Base-by-base conservation (phyloP, 2,113 vertebrate species). In the Myotis brandtii region DNA sequence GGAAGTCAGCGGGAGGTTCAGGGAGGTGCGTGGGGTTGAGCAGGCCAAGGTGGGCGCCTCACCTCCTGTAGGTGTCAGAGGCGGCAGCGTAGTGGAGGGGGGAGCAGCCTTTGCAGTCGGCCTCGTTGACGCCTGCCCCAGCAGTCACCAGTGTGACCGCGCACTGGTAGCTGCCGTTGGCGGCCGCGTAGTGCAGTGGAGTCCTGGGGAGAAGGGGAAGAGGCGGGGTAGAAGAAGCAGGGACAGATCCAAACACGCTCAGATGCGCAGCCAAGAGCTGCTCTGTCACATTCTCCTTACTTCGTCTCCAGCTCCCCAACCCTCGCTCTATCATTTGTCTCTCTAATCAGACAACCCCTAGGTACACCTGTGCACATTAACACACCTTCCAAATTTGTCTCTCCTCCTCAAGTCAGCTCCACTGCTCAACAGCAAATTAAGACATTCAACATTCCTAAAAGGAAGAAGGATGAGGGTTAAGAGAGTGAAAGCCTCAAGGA, bases 51-150 rank as follows among this genome's bases (percentile, higher is more conserved):
- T 2, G 23, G 23, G 2, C 20, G 7, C 54, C 98, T 98, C 97
- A 99, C 99, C 99, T 99, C 97, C 98, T 98, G 98, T 99, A 99
- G 27, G 99, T 99, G 98, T 99, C 99, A 0, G 99, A 99, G 43
- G 99, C 99, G 32, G 99, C 99, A 73, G 99, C 99, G 5, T 99
- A 99, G 98, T 99, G 99, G 96, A 99, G 97, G 43, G 99, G 98
- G 94, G 99, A 99, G 96, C 99, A 99, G 98, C 99, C 99, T 96
- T 98, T 99, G 85, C 99, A 98, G 96, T 99, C 99, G 1, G 98
- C 97, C 97, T 99, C 99, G 0, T 99, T 99, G 96, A 99, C 98
- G 46, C 99, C 98, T 3, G 99, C 99, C 56, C 99, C 99, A 0
- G 99, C 99, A 7, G 98, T 99, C 91, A 99, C 99, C 98, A 99